Conservation (phyloP, 2,797 vertebrate genomes). For the Columba guinea region DNA sequence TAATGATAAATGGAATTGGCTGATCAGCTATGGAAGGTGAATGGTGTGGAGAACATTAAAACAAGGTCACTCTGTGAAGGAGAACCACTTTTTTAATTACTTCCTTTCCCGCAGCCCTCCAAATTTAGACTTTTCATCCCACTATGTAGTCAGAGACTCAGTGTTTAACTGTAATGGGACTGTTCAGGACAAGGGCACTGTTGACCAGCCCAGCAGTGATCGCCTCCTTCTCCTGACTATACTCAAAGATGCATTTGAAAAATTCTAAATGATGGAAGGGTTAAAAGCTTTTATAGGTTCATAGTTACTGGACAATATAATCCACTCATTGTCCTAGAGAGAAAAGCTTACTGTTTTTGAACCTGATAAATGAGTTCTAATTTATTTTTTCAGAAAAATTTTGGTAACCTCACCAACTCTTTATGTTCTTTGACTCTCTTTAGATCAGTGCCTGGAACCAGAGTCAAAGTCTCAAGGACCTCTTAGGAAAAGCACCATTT, state of each 20-base stretch:
- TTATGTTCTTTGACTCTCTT: background rate
- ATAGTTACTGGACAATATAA: background rate
- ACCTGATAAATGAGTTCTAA: background rate
- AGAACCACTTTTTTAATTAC: slow-evolving; percentile 17
- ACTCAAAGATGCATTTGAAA: background rate
- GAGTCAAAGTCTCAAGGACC: background rate
- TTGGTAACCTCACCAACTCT: background rate
- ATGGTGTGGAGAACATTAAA: slow-evolving; percentile 78
- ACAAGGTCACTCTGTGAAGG: slow-evolving; percentile 74
- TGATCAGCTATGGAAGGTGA: slow-evolving; percentile 82
- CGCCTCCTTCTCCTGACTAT: background rate
- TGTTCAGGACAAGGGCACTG: background rate
- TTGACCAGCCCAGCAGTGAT: background rate
- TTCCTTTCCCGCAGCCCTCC: background rate
- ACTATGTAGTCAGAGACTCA: background rate
- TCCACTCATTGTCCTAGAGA: background rate
- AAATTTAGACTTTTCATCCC: background rate
- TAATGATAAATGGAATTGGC: slow-evolving; percentile 87
- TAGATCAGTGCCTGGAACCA: background rate
- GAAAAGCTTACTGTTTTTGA: background rate
- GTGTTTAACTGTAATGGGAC: background rate
- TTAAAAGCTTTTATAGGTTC: background rate
- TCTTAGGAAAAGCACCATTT: background rate
- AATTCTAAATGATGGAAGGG: background rate
- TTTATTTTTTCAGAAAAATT: background rate